These are phyloP conservation scores for Dichetophora obliterata DNA, from an alignment of 2,888 invertebrate species.

Conservation along the genomic window DNA sequence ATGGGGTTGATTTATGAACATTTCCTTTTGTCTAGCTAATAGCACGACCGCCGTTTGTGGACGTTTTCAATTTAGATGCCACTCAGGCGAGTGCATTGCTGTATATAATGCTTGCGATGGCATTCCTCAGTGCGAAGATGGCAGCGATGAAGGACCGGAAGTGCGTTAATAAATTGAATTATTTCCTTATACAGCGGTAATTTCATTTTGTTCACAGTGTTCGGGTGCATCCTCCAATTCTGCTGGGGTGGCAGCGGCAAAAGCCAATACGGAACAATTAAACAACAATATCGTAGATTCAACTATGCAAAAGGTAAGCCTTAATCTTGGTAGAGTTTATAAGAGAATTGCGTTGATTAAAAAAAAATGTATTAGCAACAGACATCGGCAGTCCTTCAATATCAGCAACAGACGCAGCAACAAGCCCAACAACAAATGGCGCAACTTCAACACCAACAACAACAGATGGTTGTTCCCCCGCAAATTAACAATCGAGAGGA, in stretches of 20 bases:
- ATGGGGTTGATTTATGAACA: slow-evolving; percentile 15
- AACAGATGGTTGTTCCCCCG: slow-evolving; percentile 50
- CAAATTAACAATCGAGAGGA: slow-evolving; percentile 66
- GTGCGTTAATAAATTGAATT: background rate
- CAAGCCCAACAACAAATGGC: slow-evolving; percentile 48
- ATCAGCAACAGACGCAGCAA: slow-evolving; percentile 51
- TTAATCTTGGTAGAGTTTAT: background rate
- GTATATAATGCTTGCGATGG: slow-evolving; percentile 96
- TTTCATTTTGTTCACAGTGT: slow-evolving; percentile 53
- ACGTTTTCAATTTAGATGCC: slow-evolving; percentile 90
- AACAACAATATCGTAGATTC: slow-evolving; percentile 16
- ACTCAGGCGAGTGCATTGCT: slow-evolving; percentile 91
- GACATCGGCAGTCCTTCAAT: slow-evolving; percentile 49
- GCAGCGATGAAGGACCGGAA: slow-evolving; percentile 91
- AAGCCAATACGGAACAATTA: slow-evolving; percentile 44
- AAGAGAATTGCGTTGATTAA: background rate
- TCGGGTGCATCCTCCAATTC: slow-evolving; percentile 54
- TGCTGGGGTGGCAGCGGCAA: slow-evolving; percentile 39
- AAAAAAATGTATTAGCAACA: slow-evolving; percentile 16
- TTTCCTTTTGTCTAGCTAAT: slow-evolving; percentile 32
- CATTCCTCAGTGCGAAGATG: slow-evolving; percentile 91
- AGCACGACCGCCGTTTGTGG: slow-evolving; percentile 73
- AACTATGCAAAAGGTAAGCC: slow-evolving; percentile 31
- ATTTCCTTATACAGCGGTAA: background rate
- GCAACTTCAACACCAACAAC: slow-evolving; percentile 45